Evolutionary conservation across 1,140 invertebrate species (phyloP).

Genomic region (Hestina assimilis): DNA sequence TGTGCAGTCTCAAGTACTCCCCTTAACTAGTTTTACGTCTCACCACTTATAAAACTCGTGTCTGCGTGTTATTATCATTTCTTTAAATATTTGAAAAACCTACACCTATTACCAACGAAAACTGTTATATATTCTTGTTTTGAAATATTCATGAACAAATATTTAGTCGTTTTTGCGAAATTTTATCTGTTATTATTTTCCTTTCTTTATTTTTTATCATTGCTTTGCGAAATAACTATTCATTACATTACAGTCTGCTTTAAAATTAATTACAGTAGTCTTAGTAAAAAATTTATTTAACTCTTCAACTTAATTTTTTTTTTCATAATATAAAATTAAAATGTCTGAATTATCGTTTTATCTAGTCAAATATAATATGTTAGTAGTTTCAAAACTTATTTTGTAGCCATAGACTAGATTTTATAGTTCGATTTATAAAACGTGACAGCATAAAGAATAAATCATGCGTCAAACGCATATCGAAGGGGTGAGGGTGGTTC

Average conservation of each 20-base stretch:
- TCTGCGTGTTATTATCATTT: conserved; percentile 21
- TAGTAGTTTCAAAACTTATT: not conserved
- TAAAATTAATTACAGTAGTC: too few species aligned
- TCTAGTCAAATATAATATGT: too few species aligned
- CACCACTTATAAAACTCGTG: conserved; percentile 42
- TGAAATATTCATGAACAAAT: too few species aligned
- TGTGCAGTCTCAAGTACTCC: conserved; percentile 31
- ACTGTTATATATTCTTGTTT: too few species aligned
- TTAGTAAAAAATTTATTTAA: too few species aligned
- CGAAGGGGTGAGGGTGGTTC: conserved; percentile 39
- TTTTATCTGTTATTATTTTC: too few species aligned
- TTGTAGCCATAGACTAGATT: not conserved
- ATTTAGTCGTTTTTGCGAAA: too few species aligned
- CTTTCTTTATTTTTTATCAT: not conserved
- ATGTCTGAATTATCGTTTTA: not conserved
- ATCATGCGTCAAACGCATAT: conserved; percentile 52
- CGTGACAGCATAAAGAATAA: conserved; percentile 35
- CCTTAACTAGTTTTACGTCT: conserved; percentile 44
- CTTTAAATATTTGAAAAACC: not conserved
- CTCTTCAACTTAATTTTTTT: too few species aligned
- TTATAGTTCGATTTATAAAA: conserved; percentile 19
- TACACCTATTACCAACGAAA: not conserved
- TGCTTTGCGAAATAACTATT: not conserved
- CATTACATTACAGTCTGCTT: not conserved
- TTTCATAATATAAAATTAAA: too few species aligned